Base-by-base conservation (phyloP, 2,113 vertebrate species). In the Hassar affinis region DNA sequence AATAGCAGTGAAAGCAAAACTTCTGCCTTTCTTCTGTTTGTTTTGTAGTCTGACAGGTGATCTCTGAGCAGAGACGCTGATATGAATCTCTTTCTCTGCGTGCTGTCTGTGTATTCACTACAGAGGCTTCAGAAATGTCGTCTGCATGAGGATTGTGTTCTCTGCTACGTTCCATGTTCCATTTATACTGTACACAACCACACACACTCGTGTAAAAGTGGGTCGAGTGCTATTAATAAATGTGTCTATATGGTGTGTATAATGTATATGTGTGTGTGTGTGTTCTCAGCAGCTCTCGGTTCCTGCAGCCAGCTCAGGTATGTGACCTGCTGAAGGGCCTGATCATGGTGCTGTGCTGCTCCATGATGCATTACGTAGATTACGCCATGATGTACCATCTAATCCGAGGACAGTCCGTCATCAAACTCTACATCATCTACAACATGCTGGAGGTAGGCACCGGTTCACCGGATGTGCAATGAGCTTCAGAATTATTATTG, bases 351-450 rank as follows among this genome's bases (percentile, higher is more conserved):
- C 93, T 98, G 86, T 97, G 96, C 93, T 98, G 96, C 90, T 97
- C 95, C 90, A 97, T 99, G 97, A 97, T 97, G 96, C 96, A 98
- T 90, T 99, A 99, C 27, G 96, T 99, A 33, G 98, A 99, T 92
- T 99, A 99, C 90, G 96, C 98, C 91, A 99, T 99, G 98, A 98
- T 99, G 96, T 99, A 99, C 88, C 98, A 99, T 91, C 93, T 99
- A 88, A 99, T 99, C 91, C 91, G 97, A 85, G 98, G 98, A 25
- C 98, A 99, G 92, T 99, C 98, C 1, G 97, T 99, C 92, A 99
- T 99, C 94, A 99, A 99, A 89, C 97, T 99, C 88, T 99, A 99
- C 91, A 96, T 99, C 93, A 99, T 99, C 93, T 99, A 98, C 94
- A 99, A 99, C 92, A 99, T 99, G 98, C 93, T 99, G n/a, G 98